Evolutionary conservation across 35 echinoderm and acorn worm genomes (phyloP).

Genomic region (Ophioderma brevispina): DNA sequence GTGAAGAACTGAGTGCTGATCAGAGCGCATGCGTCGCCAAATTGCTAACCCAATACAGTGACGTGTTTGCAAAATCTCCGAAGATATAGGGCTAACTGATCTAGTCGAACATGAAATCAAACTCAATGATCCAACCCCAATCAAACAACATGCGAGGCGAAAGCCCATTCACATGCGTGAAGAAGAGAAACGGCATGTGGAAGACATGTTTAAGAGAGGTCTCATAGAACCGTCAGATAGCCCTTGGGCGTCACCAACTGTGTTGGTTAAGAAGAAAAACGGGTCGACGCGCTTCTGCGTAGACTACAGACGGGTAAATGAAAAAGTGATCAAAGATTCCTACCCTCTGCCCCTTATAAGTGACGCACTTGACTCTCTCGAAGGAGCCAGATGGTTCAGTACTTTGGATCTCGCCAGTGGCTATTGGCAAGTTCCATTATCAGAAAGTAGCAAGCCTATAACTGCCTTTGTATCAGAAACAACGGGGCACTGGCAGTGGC

Average conservation of each 20-base stretch:
- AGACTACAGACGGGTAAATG: slow-evolving; percentile 64
- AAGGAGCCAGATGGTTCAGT: slow-evolving; percentile 61
- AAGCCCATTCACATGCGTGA: slow-evolving; percentile 36
- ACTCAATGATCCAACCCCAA: slow-evolving; percentile 32
- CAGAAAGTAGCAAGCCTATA: slow-evolving; percentile 34
- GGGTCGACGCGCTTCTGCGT: slow-evolving; percentile 55
- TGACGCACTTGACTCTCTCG: slow-evolving; percentile 47
- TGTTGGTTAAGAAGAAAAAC: slow-evolving; percentile 69
- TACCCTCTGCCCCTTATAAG: slow-evolving; percentile 55
- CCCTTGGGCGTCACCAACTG: slow-evolving; percentile 54
- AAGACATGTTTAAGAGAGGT: slow-evolving; percentile 42
- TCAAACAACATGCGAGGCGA: slow-evolving; percentile 32
- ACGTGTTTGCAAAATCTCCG: slow-evolving; percentile 44
- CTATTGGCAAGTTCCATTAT: slow-evolving; percentile 83
- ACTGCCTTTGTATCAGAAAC: slow-evolving; percentile 63
- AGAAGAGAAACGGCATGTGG: slow-evolving; percentile 44
- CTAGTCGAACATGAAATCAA: slow-evolving; percentile 54
- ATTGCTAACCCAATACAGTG: neutral
- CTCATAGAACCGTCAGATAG: slow-evolving; percentile 66
- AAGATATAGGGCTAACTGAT: slow-evolving; percentile 56
- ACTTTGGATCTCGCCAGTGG: slow-evolving; percentile 76
- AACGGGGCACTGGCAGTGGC: slow-evolving; percentile 51
- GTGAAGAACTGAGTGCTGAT: neutral
- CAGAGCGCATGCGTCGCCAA: slow-evolving; percentile 3
- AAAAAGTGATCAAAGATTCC: slow-evolving; percentile 44